Percentiles rank a stretch among this genome's conserved stretches.
These are phyloP conservation scores for Pyrrhopygopsis socrates DNA, from an alignment of 2,888 invertebrate species.

Conservation along the genomic window DNA sequence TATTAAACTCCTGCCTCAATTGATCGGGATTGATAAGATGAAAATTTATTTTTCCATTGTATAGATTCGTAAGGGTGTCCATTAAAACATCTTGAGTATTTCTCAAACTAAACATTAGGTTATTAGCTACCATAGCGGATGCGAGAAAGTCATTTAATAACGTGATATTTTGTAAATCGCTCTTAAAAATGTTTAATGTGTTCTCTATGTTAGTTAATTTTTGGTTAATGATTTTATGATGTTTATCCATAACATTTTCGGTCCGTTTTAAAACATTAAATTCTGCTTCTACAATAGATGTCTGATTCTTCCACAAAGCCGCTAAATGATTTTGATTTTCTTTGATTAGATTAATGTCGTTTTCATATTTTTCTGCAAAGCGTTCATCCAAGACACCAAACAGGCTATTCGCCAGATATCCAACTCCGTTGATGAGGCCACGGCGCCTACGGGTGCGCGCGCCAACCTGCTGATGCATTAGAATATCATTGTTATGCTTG, in stretches of 20 bases:
- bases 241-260: constrained; percentile 13
- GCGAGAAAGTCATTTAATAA: background rate
- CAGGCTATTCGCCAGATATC: constrained; percentile 60
- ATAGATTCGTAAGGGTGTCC: constrained; percentile 24
- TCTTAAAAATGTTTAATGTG: too few relatives aligned
- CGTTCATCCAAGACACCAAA: constrained; percentile 72
- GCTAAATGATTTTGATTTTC: background rate
- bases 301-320: background rate
- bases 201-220: background rate
- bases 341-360: constrained; percentile 46
- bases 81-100: constrained; percentile 13
- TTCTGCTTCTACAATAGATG: constrained; percentile 20
- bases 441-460: constrained; percentile 4
- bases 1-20: constrained; percentile 3
- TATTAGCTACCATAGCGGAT: constrained; percentile 13
- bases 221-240: constrained; percentile 16
- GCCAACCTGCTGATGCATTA: too few relatives aligned
- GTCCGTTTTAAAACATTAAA: constrained; percentile 19
- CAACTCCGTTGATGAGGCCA: constrained; percentile 74
- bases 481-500: too few relatives aligned
- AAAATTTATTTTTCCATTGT: background rate
- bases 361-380: constrained; percentile 72
- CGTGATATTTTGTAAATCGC: background rate
- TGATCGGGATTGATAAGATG: background rate
- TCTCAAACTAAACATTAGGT: background rate